Conservation (phyloP, 2,797 vertebrate species). For the Margarornis squamiger region DNA sequence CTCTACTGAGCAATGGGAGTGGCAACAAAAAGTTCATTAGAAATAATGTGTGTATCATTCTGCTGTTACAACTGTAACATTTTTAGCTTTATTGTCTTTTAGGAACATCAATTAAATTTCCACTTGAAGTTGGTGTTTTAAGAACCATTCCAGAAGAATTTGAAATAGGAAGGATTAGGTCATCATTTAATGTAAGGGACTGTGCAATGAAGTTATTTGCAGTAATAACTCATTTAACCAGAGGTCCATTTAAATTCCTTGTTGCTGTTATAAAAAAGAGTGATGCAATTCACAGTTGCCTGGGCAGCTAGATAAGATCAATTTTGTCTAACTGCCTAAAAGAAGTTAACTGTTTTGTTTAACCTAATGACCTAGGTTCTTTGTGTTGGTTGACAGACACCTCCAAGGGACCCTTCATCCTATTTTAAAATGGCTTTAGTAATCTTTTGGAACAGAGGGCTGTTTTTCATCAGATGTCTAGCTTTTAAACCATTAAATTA, state of each 20-base stretch:
- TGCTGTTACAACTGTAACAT: background rate
- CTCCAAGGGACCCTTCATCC: background rate
- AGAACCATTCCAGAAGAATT: constrained; percentile 19
- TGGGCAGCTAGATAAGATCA: background rate
- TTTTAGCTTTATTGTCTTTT: constrained; percentile 7
- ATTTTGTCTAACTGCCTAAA: background rate
- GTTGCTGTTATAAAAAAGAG: background rate
- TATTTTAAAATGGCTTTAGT: background rate
- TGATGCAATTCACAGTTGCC: background rate
- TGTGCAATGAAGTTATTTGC: background rate
- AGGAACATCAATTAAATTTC: constrained; percentile 6
- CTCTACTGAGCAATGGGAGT: background rate
- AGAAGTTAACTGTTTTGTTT: constrained; percentile 23
- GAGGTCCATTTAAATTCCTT: background rate
- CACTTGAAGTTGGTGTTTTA: background rate
- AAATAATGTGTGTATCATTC: background rate
- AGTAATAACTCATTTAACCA: constrained; percentile 18
- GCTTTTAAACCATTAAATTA: background rate
- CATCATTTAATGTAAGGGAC: background rate
- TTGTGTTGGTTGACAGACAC: background rate
- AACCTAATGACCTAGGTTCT: background rate
- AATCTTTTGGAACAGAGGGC: background rate
- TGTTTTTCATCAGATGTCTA: background rate
- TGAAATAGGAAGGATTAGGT: background rate
- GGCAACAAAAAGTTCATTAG: background rate